Evolutionary conservation across 2,797 vertebrate species (phyloP).

Genomic region (Urosaurus nigricauda): DNA sequence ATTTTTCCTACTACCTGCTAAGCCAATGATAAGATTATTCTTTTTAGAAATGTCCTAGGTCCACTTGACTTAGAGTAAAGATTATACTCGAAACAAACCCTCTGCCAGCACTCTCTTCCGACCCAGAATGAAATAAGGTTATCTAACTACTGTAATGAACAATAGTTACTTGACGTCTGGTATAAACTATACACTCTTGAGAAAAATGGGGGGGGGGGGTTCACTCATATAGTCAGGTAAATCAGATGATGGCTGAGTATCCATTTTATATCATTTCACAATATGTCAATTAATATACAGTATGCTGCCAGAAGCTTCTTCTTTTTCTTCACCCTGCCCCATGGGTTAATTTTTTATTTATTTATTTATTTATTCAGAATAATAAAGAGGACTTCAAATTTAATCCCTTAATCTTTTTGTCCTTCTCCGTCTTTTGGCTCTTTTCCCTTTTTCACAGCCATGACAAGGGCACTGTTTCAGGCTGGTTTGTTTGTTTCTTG

Average conservation of each 20-base stretch:
- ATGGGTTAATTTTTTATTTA: no score
- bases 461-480: no score
- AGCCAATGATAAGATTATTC: conserved; percentile 60
- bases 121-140: conserved; percentile 69
- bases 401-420: not conserved
- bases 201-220: conserved; percentile 48
- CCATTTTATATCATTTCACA: conserved; percentile 63
- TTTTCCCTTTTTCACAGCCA: not conserved
- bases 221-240: conserved; percentile 64
- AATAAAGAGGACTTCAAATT: not conserved
- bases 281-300: conserved; percentile 68
- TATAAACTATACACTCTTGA: conserved; percentile 55
- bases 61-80: conserved; percentile 50
- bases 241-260: conserved; percentile 67
- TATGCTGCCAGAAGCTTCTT: conserved; percentile 49
- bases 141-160: conserved; percentile 69
- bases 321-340: conserved; percentile 12
- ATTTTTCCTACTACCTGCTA: conserved; percentile 52
- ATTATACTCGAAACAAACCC: conserved; percentile 56
- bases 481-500: no score
- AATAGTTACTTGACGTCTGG: conserved; percentile 62
- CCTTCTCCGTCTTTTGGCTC: not conserved
- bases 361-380: conserved; percentile 50
- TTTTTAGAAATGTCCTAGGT: conserved; percentile 48
- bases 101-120: conserved; percentile 48